A percentile compares a stretch with the other conserved stretches of the same genome.
These are phyloP conservation scores for Antechinus flavipes DNA, from an alignment of 2,113 vertebrate genomes.

Conservation along the genomic window DNA sequence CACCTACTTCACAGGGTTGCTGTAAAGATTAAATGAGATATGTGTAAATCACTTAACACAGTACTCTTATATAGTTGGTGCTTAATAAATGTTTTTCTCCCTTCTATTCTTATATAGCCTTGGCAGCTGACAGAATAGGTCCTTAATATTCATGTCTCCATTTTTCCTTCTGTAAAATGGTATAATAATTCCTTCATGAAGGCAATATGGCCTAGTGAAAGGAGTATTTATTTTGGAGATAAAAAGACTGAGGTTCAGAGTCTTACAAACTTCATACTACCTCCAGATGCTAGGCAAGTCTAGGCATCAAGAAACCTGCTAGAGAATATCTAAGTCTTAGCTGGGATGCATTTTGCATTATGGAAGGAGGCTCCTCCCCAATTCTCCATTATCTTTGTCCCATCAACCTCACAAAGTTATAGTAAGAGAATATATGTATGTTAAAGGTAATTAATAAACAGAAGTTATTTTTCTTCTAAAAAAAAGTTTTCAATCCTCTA, in stretches of 20 bases:
- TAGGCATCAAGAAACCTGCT: background rate
- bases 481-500: background rate
- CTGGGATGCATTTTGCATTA: background rate
- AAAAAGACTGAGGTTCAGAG: background rate
- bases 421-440: background rate
- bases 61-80: background rate
- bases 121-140: background rate
- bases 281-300: background rate
- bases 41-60: background rate
- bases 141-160: background rate
- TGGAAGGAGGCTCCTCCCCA: background rate
- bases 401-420: background rate
- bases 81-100: background rate
- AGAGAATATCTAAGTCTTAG: background rate
- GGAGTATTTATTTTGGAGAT: background rate
- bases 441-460: slow-evolving; percentile 31
- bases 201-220: background rate
- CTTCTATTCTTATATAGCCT: background rate
- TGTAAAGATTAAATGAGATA: background rate
- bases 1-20: background rate
- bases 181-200: background rate
- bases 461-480: background rate
- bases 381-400: background rate
- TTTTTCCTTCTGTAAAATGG: background rate
- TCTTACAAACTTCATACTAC: background rate